phyloP scores from a whole-genome alignment of 2,797 vertebrate genomes.

The Danionella dracula region DNA sequence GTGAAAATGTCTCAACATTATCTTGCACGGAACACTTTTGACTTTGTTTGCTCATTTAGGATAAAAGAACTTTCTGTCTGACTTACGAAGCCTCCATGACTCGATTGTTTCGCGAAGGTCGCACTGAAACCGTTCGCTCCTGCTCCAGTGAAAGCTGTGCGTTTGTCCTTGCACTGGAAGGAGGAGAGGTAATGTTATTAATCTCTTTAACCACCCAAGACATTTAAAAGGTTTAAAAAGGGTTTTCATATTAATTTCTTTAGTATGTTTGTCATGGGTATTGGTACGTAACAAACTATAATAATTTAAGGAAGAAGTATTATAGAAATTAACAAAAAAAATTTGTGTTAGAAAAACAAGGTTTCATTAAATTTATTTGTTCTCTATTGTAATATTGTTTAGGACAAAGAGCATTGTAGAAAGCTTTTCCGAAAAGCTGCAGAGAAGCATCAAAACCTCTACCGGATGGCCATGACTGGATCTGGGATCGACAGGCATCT shows the following conservation, averaged over 20 bases:
- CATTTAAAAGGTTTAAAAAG: no score
- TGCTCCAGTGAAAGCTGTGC: conserved; percentile 75
- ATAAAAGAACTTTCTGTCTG: conserved; percentile 78
- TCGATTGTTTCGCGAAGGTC: conserved; percentile 81
- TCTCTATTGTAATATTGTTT: neutral
- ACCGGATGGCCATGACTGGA: conserved; percentile 81
- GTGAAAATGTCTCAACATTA: no score
- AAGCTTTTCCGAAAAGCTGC: conserved; percentile 69
- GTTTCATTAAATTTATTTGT: no score
- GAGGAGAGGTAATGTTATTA: conserved; percentile 52
- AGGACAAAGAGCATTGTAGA: conserved; percentile 57
- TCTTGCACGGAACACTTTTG: no score
- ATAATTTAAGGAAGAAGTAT: neutral
- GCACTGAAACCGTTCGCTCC: conserved; percentile 84
- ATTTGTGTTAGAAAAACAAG: no score
- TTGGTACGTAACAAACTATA: no score
- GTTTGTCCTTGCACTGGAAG: conserved; percentile 75
- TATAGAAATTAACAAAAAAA: no score
- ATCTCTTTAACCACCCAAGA: neutral
- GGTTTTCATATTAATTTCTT: no score
- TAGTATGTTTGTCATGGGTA: no score
- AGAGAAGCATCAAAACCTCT: conserved; percentile 80
- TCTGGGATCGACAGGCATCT: conserved; percentile 83
- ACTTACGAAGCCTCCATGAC: conserved; percentile 88
- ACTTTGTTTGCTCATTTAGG: conserved; percentile 53